Percentiles rank a stretch among this genome's conserved stretches.
Conservation (phyloP, 2,888 invertebrate species). For the Chrysolina americana region DNA sequence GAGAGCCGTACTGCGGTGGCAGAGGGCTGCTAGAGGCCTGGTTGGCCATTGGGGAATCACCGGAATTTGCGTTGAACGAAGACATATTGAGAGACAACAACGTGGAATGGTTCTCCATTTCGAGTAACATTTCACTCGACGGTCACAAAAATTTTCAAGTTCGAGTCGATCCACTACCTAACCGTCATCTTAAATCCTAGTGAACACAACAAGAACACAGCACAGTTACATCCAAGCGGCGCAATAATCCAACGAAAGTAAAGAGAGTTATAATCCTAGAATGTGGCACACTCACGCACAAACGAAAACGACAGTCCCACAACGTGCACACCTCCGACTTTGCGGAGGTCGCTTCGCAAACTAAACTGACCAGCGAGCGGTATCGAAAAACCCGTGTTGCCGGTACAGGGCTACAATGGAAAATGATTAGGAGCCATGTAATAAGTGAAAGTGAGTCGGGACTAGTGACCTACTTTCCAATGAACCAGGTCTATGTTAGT, state of each 20-base stretch:
- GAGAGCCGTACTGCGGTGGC: conserved; percentile 70
- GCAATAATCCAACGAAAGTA: background rate
- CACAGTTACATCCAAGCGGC: conserved; percentile 9
- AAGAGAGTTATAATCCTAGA: conserved; percentile 18
- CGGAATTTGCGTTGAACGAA: conserved; percentile 85
- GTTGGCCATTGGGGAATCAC: conserved; percentile 72
- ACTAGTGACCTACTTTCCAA: conserved; percentile 88
- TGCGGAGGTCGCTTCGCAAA: conserved; percentile 44
- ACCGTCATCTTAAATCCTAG: conserved; percentile 47
- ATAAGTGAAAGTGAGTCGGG: conserved; percentile 90
- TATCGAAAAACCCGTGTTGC: conserved; percentile 60
- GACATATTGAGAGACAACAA: conserved; percentile 92
- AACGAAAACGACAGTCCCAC: conserved; percentile 30
- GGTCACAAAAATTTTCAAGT: background rate
- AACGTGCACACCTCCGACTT: conserved; percentile 48
- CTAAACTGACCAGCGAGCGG: conserved; percentile 49
- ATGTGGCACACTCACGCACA: conserved; percentile 31
- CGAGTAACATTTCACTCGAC: conserved; percentile 79
- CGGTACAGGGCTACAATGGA: conserved; percentile 78
- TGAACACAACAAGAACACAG: conserved; percentile 11
- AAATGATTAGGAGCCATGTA: conserved; percentile 85
- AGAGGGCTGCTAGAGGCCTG: conserved; percentile 66
- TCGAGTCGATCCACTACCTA: conserved; percentile 40
- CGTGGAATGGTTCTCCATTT: conserved; percentile 89
- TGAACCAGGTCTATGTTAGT: conserved; percentile 95